Base-by-base conservation (phyloP, 2,797 vertebrate species). In the Tragelaphus eurycerus region DNA sequence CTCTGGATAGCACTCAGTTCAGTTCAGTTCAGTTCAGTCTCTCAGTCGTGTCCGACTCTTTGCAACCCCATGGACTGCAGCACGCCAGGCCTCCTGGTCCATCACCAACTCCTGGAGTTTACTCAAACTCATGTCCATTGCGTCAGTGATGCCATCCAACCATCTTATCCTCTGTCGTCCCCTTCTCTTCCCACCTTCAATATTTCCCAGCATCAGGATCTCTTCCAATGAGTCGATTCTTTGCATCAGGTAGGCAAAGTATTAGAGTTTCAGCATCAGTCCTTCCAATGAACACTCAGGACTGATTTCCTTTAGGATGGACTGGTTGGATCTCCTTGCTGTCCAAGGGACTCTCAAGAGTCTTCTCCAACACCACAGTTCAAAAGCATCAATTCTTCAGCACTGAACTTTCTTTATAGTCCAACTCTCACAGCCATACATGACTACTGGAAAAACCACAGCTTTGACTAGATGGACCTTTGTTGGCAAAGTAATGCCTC, bases 171-270 rank as follows among this genome's bases (percentile, higher is more conserved):
- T 67, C 64, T 38, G 64, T 38, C 0, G 0, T 38, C 19, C 19
- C 64, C 19, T 38, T 71, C 34, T 71, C n/a, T 6, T 71, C 34
- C 5, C 0, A 0, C 19, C 64, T 23, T 21, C 4, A 6, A 34
- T 71, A 2, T 21, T 12, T 38, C 64, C n/a, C 9, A 71, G 64
- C n/a, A 38, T 71, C 64, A 71, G 64, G n/a, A 21, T 71, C 64
- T 71, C 4, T 38, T 71, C 64, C 17, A 71, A 11, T 38, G n/a
- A 71, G 64, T 38, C 1, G 0, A 2, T 12, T 71, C 17, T 21
- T 23, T 0, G 9, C 4, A 71, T 21, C 19, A 71, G 64, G 10
- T 71, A 2, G 64, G 17, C 19, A 71, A 38, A 38, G 4, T 38
- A 71, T 1, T 71, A 10, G n/a, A 38, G n/a, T 38, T 34, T 71